Percentiles rank a stretch among this genome's conserved stretches.
Evolutionary conservation across 2,113 vertebrate species (phyloP).

Genomic region (Tachysurus fulvidraco): DNA sequence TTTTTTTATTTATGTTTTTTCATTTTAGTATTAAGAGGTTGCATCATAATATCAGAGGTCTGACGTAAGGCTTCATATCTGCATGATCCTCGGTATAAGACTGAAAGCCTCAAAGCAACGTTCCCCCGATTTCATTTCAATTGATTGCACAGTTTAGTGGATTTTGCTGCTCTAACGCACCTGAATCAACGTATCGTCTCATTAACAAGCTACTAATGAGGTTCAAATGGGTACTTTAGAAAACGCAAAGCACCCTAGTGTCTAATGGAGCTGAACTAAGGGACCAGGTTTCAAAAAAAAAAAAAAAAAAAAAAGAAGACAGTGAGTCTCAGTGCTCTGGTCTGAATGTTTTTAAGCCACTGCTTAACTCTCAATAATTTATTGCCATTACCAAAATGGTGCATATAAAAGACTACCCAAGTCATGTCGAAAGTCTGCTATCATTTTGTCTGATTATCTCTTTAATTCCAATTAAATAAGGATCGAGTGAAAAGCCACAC

Average conservation of each 20-base stretch:
- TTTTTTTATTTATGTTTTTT: neutral
- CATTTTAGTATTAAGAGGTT: neutral
- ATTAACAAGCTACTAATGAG: neutral
- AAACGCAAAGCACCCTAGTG: neutral
- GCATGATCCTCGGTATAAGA: neutral
- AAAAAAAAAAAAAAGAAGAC: neutral
- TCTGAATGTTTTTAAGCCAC: too few species aligned
- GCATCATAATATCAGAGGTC: neutral
- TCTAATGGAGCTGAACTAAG: constrained; percentile 5
- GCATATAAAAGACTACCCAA: neutral
- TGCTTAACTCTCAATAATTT: neutral
- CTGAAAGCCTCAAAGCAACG: neutral
- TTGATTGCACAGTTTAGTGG: neutral
- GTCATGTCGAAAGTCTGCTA: neutral
- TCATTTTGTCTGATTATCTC: neutral
- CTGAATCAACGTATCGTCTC: neutral
- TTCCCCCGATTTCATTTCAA: neutral
- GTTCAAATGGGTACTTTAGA: constrained; percentile 24
- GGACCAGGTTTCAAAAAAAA: neutral
- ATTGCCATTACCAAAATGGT: neutral
- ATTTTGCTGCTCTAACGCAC: neutral
- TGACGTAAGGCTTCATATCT: neutral
- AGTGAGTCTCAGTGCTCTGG: neutral
- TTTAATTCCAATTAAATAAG: neutral
- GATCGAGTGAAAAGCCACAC: neutral